Base-by-base conservation (phyloP, 1,140 invertebrate genomes). In the Drosophila nebulosa region DNA sequence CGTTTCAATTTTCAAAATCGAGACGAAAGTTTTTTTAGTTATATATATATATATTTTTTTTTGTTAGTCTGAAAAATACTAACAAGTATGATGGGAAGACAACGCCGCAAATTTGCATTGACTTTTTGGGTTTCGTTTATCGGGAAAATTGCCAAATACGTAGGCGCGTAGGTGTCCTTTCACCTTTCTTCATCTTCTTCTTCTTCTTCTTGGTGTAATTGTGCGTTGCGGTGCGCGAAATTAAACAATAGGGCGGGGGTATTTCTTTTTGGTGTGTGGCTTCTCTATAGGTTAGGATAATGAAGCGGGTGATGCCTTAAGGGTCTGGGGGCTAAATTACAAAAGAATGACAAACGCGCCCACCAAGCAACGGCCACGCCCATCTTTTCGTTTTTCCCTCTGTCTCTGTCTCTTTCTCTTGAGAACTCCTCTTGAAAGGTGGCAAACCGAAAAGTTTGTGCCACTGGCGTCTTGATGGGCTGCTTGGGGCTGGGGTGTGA, bases 341-440 rank as follows among this genome's bases (percentile, higher is more conserved):
- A 77, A 89, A 78, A 75, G 80, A 89, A 89, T 83, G 83, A 79
- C 74, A 89, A 72, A 75, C 69, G 68, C 76, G 68, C 76, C 59
- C 61, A 59, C 35, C 60, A 62, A 64, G 24, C 39, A 42, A 42
- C 46, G 27, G 61, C 36, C 35, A 32, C 36, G 24, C n/a, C 55
- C n/a, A 9, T 42, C 30, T 18, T 46, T 30, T 2, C 27, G 27
- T 30, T 30, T 30, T 16, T 10, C 9, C 9, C 10, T 21, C 2
- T 18, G 6, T 18, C 16, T 18, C 16, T 46, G 7, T 42, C 16
- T 18, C 16, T 18, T 2, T 18, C 39, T 46, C 7, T 55, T 16
- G 5, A 27, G 24, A n/a, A n/a, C n/a, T n/a, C n/a, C 56, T 39
- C 58, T 51, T 16, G 51, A 36, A 9, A 24, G 18, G 62, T 71